Conservation (phyloP, 2,888 invertebrate genomes). For the Spilosoma lubricipeda region DNA sequence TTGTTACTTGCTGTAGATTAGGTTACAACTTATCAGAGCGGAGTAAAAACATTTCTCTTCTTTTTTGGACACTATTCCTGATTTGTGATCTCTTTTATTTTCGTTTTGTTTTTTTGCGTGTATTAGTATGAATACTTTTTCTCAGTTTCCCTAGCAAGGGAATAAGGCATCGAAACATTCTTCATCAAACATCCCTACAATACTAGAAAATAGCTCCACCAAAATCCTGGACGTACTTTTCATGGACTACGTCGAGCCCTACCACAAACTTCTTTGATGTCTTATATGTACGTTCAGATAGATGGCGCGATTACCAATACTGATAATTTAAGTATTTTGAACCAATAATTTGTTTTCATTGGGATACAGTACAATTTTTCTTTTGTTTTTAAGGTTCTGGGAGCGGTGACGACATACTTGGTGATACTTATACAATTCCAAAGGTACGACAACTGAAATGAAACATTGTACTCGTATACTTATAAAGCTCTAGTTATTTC, state of each 20-base stretch:
- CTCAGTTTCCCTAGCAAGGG: too few species aligned
- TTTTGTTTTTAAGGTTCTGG: slow-evolving; percentile 78
- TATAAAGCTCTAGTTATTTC: slow-evolving; percentile 29
- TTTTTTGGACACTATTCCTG: too few species aligned
- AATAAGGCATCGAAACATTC: too few species aligned
- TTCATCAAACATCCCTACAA: not conserved
- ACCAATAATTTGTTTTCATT: not conserved
- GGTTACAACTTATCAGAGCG: too few species aligned
- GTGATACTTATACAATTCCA: slow-evolving; percentile 88
- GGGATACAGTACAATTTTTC: not conserved
- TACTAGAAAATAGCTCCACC: not conserved
- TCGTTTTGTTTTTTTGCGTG: too few species aligned
- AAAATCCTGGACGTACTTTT: not conserved
- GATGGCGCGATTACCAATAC: slow-evolving; percentile 7
- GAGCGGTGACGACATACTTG: slow-evolving; percentile 87
- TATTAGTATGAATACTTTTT: too few species aligned
- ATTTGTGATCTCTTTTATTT: too few species aligned
- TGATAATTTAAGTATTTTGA: not conserved
- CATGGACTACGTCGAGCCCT: not conserved
- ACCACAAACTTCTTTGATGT: not conserved
- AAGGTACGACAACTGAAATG: slow-evolving; percentile 73
- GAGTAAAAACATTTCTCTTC: too few species aligned
- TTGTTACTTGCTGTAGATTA: too few species aligned
- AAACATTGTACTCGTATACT: not conserved
- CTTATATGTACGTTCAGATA: not conserved